phyloP scores from a whole-genome alignment of 1,140 invertebrate species.

The Euglossa dilemma region DNA sequence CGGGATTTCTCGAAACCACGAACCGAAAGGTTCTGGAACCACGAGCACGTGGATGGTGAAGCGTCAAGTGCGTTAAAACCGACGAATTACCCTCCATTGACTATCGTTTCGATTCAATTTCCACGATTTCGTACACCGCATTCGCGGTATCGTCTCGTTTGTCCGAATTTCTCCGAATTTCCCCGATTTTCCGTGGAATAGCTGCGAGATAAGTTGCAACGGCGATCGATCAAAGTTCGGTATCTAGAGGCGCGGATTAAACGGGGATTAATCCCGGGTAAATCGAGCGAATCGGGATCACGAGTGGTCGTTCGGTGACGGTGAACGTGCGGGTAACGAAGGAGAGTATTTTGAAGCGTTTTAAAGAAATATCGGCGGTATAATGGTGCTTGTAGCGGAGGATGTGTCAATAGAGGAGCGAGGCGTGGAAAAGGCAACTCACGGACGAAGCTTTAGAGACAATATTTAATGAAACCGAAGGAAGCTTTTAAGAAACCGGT shows the following conservation, averaged over 20 bases:
- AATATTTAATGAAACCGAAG: conserved; percentile 37
- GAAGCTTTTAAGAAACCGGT: conserved; percentile 21
- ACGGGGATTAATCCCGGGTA: no score
- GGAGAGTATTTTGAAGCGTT: neutral
- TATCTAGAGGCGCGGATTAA: no score
- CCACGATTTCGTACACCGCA: neutral
- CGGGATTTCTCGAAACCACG: conserved; percentile 61
- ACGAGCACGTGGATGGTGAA: conserved; percentile 45
- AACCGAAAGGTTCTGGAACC: conserved; percentile 44
- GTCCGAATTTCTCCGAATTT: neutral
- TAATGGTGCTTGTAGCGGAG: neutral
- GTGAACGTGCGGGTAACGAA: neutral
- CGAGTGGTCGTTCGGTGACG: neutral
- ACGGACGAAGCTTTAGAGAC: neutral
- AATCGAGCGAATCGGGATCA: no score
- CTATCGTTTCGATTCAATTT: conserved; percentile 23
- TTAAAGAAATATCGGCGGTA: neutral
- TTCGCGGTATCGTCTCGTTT: neutral
- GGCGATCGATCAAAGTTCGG: no score
- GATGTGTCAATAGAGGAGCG: neutral
- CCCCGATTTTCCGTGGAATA: neutral
- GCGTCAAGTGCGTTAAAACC: conserved; percentile 47
- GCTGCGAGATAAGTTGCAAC: neutral
- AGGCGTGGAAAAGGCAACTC: neutral
- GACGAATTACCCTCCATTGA: neutral